Percentiles rank a stretch among this genome's conserved stretches.
phyloP scores from a whole-genome alignment of 2,113 vertebrate species.

The Spilogale gracilis region DNA sequence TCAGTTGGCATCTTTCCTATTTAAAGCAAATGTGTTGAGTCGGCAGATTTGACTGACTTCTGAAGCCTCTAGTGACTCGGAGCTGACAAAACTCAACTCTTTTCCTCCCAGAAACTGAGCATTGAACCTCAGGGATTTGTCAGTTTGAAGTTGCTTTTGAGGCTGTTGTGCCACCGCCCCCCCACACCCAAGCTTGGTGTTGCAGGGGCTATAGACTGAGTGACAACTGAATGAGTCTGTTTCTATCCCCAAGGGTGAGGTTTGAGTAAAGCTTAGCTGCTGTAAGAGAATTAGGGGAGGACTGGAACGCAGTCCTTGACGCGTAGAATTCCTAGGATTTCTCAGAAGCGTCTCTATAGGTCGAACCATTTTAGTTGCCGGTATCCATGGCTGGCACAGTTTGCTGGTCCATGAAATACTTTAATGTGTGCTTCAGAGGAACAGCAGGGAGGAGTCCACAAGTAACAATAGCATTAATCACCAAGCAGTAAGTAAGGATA shows the following conservation, averaged over 20 bases:
- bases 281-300: not conserved
- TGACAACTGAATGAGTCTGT: not conserved
- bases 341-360: not conserved
- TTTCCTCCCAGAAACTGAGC: conserved; percentile 39
- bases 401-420: not conserved
- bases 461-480: not conserved
- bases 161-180: not conserved
- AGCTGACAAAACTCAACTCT: conserved; percentile 62
- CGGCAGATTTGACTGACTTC: conserved; percentile 67
- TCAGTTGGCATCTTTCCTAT: conserved; percentile 42
- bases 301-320: not conserved
- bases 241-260: not conserved
- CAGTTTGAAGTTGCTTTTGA: not conserved
- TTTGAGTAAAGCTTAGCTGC: not conserved
- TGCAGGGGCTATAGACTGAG: not conserved
- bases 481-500: not conserved
- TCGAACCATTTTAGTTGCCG: not conserved
- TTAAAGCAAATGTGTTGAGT: conserved; percentile 61
- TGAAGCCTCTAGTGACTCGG: conserved; percentile 10
- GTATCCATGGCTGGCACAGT: no score
- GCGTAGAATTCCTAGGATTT: not conserved
- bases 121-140: conserved; percentile 27
- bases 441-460: not conserved
- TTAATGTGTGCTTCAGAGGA: not conserved
- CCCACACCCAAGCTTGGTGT: not conserved